Evolutionary conservation across 2,888 invertebrate species (phyloP).

Genomic region (Troides helena): DNA sequence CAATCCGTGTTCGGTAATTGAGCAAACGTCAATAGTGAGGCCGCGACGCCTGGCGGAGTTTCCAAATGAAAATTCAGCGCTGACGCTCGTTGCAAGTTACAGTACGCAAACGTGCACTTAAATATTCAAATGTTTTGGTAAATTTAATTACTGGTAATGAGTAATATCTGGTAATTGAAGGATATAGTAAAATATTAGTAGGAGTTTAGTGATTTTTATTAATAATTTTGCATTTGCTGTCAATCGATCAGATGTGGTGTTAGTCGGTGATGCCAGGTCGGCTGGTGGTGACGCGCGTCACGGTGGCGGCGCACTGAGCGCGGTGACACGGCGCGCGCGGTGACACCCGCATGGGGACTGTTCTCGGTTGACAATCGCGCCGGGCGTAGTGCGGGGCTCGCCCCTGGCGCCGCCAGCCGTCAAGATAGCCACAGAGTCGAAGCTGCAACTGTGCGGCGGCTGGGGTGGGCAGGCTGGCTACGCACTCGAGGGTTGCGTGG

Average conservation of each 20-base stretch:
- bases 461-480: constrained; percentile 71
- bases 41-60: constrained; percentile 21
- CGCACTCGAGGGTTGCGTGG: constrained; percentile 87
- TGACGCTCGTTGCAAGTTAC: neutral
- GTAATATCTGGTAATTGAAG: neutral
- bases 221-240: no score
- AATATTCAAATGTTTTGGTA: neutral
- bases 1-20: constrained; percentile 12
- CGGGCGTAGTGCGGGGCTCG: constrained; percentile 33
- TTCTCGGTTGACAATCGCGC: constrained; percentile 6
- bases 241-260: neutral
- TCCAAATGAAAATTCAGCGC: constrained; percentile 30
- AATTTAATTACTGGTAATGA: neutral
- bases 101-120: neutral
- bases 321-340: no score
- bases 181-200: no score
- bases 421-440: constrained; percentile 77
- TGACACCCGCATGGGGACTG: constrained; percentile 9
- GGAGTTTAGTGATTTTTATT: no score
- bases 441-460: constrained; percentile 70
- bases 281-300: neutral
- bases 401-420: constrained; percentile 49
- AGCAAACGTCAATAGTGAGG: constrained; percentile 28
- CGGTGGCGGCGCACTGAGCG: neutral
- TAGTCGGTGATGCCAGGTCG: neutral